phyloP scores from a whole-genome alignment of 2,888 invertebrate species.

The Horisme vitalbata region DNA sequence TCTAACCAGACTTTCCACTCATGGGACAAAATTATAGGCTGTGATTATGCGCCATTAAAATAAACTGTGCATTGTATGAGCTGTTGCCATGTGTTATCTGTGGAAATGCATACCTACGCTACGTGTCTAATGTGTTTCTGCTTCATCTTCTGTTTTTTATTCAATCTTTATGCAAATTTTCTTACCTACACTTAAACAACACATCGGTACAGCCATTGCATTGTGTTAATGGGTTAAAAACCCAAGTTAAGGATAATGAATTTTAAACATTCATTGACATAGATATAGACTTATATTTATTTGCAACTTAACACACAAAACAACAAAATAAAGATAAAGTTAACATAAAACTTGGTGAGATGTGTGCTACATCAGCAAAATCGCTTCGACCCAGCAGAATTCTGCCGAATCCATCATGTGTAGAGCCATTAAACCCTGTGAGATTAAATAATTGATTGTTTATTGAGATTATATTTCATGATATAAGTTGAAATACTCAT shows the following conservation, averaged over 20 bases:
- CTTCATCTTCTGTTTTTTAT: slow-evolving; percentile 18
- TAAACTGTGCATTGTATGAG: slow-evolving; percentile 40
- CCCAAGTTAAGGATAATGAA: not conserved
- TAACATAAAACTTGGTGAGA: too few relatives aligned
- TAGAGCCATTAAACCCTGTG: too few relatives aligned
- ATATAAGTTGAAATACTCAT: not conserved
- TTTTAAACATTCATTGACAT: not conserved
- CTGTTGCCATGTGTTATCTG: slow-evolving; percentile 37
- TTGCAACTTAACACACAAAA: too few relatives aligned
- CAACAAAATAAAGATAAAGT: too few relatives aligned
- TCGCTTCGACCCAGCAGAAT: too few relatives aligned
- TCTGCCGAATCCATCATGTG: too few relatives aligned
- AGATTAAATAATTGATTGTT: not conserved
- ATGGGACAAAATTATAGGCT: slow-evolving; percentile 24
- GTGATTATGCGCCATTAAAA: slow-evolving; percentile 43
- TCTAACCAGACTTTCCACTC: slow-evolving; percentile 30
- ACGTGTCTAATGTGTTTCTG: slow-evolving; percentile 27
- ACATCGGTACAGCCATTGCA: too few relatives aligned
- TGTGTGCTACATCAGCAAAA: too few relatives aligned
- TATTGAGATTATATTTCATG: not conserved
- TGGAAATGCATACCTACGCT: slow-evolving; percentile 13
- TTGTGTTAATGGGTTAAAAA: not conserved
- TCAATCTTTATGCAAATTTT: slow-evolving; percentile 10
- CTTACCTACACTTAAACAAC: not conserved
- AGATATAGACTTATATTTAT: too few relatives aligned